Evolutionary conservation across 2,888 invertebrate genomes (phyloP), one percentile per base, ranked within the genome.

Genomic region (Malthinus seriepunctatus): DNA sequence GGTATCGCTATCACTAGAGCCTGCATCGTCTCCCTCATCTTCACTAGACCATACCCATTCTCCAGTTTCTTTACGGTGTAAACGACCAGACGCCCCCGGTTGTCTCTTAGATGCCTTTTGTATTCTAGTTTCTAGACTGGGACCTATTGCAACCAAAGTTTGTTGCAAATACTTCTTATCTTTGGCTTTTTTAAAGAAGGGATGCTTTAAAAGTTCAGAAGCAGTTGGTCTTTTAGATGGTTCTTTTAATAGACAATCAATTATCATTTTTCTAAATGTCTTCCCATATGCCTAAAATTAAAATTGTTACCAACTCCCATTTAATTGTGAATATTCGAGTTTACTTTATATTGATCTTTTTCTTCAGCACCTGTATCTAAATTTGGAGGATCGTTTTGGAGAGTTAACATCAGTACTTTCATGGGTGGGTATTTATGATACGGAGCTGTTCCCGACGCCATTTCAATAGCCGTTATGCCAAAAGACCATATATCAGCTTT

Each of bases 11-110:
- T 82, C 82, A 58, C 82, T 82, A 2, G 82, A 82, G 3, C 76
- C 80, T 57, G 86, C 90, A 67, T 88, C 90, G 66, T 93, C 91
- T 12, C 78, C 84, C 69, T 89, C 91, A 69, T 95, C 93, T 73
- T 96, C 96, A 70, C 95, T 95, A 59, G 95, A 96, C 97, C 97
- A 98, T 60, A 96, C 95, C 97, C 97, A 97, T 77, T 95, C 95
- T 34, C 97, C 97, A 15, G 95, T 95, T 70, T 95, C 93, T 67
- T 95, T 97, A 72, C 97, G 88, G 79, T 95, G 95, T 64, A 95
- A 81, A 0, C 91, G 84, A 10, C 91, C 91, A 14, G 90, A 90
- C 0, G 94, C 88, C 31, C 95, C 95, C 0, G 95, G 94, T 79
- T 92, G 91, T 63, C 93, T 84, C 75, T 88, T 88, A 63, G 88